Conservation (phyloP, 2,888 invertebrate genomes). For the Caprella mutica region DNA sequence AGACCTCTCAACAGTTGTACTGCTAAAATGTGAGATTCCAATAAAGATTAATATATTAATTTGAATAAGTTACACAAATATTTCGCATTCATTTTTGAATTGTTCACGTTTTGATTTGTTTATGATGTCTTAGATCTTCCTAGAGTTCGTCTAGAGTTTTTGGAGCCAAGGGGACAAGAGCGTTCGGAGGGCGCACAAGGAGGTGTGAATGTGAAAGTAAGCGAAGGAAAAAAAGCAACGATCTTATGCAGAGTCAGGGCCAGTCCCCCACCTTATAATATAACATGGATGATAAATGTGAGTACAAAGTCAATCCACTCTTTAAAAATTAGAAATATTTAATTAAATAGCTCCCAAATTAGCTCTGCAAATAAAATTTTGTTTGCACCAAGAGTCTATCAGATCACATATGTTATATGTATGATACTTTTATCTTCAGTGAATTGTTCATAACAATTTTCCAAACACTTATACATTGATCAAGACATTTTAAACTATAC, state of each 20-base stretch:
- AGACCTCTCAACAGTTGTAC: conserved; percentile 2
- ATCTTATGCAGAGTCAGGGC: conserved; percentile 77
- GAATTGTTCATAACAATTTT: no score
- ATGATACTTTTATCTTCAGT: no score
- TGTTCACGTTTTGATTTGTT: background rate
- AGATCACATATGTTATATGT: no score
- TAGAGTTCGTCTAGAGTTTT: conserved; percentile 1
- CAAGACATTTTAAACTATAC: no score
- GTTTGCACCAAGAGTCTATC: no score
- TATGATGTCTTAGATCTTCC: background rate
- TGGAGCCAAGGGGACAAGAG: conserved; percentile 2
- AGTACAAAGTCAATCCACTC: conserved; percentile 9
- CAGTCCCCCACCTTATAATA: conserved; percentile 66
- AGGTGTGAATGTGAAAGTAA: conserved; percentile 54
- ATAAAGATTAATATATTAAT: background rate
- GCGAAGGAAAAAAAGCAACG: conserved; percentile 70
- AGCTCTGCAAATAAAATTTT: no score
- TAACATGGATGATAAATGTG: conserved; percentile 58
- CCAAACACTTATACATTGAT: no score
- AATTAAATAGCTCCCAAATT: no score
- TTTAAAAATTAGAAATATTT: no score
- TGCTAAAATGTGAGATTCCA: conserved; percentile 1
- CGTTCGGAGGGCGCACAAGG: background rate
- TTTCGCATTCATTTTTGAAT: background rate
- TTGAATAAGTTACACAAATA: background rate